phyloP scores from a whole-genome alignment of 2,797 vertebrate species.

The Chloroceryle amazona region DNA sequence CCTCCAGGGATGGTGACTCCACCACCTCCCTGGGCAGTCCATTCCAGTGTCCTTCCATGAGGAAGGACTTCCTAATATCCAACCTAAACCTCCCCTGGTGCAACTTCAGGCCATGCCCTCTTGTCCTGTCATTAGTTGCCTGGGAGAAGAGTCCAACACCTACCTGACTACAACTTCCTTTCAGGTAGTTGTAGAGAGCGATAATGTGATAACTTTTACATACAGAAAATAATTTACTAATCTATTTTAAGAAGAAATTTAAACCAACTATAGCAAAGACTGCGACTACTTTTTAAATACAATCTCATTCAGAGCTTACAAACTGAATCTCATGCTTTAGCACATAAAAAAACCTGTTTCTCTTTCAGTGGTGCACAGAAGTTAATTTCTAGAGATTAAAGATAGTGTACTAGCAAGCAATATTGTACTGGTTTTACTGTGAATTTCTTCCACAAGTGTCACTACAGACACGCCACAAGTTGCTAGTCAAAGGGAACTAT shows the following conservation, averaged over 20 bases:
- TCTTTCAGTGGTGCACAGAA: background rate
- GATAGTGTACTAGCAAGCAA: background rate
- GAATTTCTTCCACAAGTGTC: background rate
- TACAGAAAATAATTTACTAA: background rate
- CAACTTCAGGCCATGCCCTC: too few relatives aligned
- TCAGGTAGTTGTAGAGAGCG: too few relatives aligned
- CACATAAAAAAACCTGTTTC: background rate
- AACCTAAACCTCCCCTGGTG: too few relatives aligned
- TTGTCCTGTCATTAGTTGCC: too few relatives aligned
- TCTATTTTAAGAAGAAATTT: conserved; percentile 2
- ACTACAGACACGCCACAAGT: background rate
- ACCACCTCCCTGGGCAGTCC: too few relatives aligned
- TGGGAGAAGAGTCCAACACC: too few relatives aligned
- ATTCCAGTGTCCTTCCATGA: too few relatives aligned
- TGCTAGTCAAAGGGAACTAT: background rate
- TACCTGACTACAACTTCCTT: too few relatives aligned
- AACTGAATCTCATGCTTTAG: background rate
- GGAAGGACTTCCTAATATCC: too few relatives aligned
- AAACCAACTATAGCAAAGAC: background rate
- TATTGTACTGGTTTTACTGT: background rate
- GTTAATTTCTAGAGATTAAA: background rate
- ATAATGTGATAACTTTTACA: background rate
- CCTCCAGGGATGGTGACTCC: too few relatives aligned
- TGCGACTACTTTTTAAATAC: background rate
- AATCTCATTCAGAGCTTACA: background rate